A percentile compares a stretch with the other conserved stretches of the same genome.
Conservation (phyloP, 1,140 invertebrate species). For the Brachionus rubens region DNA sequence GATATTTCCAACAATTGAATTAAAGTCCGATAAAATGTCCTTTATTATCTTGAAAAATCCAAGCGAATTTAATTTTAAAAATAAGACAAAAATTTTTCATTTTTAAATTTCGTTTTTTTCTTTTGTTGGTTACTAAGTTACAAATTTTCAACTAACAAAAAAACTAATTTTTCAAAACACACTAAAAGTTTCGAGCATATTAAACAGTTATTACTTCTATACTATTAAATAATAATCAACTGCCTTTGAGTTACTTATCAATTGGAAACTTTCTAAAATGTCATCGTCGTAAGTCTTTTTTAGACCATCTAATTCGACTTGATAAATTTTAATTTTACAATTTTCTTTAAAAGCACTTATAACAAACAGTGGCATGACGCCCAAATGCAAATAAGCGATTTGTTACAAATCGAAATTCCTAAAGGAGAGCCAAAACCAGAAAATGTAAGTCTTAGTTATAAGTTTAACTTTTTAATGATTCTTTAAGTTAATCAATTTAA, state of each 20-base stretch:
- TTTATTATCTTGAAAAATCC: no score
- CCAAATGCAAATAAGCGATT: slow-evolving; percentile 55
- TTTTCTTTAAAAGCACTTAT: slow-evolving; percentile 49
- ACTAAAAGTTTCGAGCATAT: neutral
- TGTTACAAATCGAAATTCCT: slow-evolving; percentile 58
- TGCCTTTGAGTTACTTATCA: neutral
- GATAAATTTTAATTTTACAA: neutral
- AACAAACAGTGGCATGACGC: slow-evolving; percentile 61
- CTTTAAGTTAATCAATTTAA: slow-evolving; percentile 25
- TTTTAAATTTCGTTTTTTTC: no score
- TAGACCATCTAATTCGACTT: no score
- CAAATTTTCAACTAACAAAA: no score
- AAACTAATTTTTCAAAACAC: no score
- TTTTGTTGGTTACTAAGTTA: no score
- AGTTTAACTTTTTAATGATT: neutral
- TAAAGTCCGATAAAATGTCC: no score
- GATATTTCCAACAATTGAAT: no score
- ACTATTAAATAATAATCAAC: neutral
- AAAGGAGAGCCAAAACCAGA: slow-evolving; percentile 59
- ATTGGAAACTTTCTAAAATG: neutral
- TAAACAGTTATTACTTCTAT: neutral
- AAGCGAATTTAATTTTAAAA: no score
- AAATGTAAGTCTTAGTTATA: slow-evolving; percentile 51
- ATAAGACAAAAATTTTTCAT: no score
- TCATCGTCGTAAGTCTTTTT: slow-evolving; percentile 22